Evolutionary conservation across 1,140 invertebrate genomes (phyloP), one percentile per base, ranked within the genome.

Genomic region (Nylanderia fulva): DNA sequence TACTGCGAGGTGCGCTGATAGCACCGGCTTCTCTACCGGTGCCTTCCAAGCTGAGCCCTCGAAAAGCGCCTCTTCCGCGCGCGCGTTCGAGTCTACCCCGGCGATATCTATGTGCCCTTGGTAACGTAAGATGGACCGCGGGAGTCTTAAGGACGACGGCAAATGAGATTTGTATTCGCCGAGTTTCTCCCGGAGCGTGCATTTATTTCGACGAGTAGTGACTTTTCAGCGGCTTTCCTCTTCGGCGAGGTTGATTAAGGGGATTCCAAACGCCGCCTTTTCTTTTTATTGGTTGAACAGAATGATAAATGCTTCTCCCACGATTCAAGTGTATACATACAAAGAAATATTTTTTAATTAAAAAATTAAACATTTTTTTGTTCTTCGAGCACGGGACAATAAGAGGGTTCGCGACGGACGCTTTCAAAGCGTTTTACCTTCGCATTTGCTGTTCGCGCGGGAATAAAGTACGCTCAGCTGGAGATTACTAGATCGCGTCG

Each of bases 1-100:
- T 92, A 92, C 87, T 87, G 89, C 85, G 75, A 86, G 77, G 91
- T 87, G 88, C 77, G 86, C 86, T 87, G 88, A 91, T 92, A 90
- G 85, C 76, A 86, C 77, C 83, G 84, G 71, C 86, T 76, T 85
- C 80, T 61, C 82, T 68, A 85, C 76, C 39, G 76, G 1, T n/a
- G n/a, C n/a, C n/a, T n/a, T n/a, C n/a, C n/a, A n/a, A n/a, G n/a
- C n/a, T 58, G 64, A 80, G 18, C 33, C 24, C 48, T 58, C 36
- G 33, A 80, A n/a, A 69, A 69, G 45, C 63, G 48, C 64, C 48
- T n/a, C n/a, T 29, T 58, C 48, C 18, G 27, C 27, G 6, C 36
- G 36, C 39, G 13, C 18, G n/a, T 42, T 33, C 64, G 33, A 42
- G 36, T 8, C 11, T 42, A 54, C 39, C 24, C 18, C n/a, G n/a